Base-by-base conservation (phyloP, 2,113 vertebrate species). In the Agelaius phoeniceus region DNA sequence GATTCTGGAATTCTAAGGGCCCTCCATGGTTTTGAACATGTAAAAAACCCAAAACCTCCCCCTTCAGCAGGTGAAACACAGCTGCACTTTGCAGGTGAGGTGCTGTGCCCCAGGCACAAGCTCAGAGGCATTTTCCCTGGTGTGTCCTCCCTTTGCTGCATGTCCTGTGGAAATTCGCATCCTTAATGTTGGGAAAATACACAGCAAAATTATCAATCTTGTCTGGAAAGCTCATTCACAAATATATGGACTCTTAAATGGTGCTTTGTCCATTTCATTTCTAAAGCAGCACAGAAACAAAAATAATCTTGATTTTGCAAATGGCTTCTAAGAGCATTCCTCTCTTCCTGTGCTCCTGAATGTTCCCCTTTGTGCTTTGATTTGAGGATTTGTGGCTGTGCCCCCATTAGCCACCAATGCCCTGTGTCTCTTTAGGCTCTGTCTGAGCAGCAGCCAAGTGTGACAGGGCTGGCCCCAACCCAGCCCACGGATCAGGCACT, bases 181-280 rank as follows among this genome's bases (percentile, higher is more conserved):
- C 33, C 46, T 7, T 4, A 15, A 3, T 7, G 33, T 1, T 22
- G 33, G 61, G 37, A 6, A 58, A 71, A 43, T 2, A 41, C 0
- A 18, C n/a, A 51, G 41, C 5, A 2, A 16, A 39, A 11, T 22
- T 30, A 39, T 6, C 16, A 44, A 16, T 18, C 27, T 20, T 33
- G 13, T 33, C 20, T 51, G 41, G n/a, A 39, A n/a, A 61, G 44
- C 11, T 10, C 43, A 15, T 67, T 84, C 41, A 37, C 27, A 33
- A 41, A 24, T 10, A 11, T 13, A 37, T 49, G 6, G 28, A 8
- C 6, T 15, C 43, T 61, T 31, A 28, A 43, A 5, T 3, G 8
- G 3, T 3, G 12, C 15, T 54, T 74, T 77, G 18, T 48, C 30
- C 2, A 0, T 23, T 57, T 63, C 4, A 3, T 27, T 84, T 54